Conservation (phyloP, 2,113 vertebrate species). For the Montifringilla adamsi region DNA sequence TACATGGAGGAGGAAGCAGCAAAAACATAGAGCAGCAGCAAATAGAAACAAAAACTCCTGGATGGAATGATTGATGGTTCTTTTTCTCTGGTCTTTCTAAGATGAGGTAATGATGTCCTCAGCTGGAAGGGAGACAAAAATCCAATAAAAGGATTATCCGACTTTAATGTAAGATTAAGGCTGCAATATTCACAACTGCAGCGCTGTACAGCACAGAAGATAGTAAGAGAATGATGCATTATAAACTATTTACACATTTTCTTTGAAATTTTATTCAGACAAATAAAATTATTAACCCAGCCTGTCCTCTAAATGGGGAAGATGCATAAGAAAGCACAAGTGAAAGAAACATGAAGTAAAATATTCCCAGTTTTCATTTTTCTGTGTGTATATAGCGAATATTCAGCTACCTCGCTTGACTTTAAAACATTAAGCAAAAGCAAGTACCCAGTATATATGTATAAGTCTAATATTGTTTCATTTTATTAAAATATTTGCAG, state of each 20-base stretch:
- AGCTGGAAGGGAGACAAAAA: not conserved
- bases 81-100: not conserved
- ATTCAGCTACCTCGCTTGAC: not conserved
- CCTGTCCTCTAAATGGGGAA: not conserved
- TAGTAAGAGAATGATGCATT: not conserved
- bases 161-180: not conserved
- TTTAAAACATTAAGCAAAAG: not conserved
- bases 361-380: not conserved
- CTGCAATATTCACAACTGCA: not conserved
- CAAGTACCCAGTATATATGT: not conserved
- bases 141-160: not conserved
- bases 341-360: not conserved
- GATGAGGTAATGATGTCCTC: not conserved
- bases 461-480: not conserved
- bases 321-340: not conserved
- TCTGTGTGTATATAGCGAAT: not conserved
- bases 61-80: not conserved
- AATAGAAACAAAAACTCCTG: not conserved
- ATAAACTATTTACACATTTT: not conserved
- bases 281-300: not conserved
- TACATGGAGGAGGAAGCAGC: not conserved
- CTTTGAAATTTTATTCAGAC: not conserved
- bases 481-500: not conserved
- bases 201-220: not conserved
- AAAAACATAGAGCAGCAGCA: not conserved